Evolutionary conservation across 2,888 invertebrate genomes (phyloP), one percentile per base, ranked within the genome.

Genomic region (Digitonthophagus gazella): DNA sequence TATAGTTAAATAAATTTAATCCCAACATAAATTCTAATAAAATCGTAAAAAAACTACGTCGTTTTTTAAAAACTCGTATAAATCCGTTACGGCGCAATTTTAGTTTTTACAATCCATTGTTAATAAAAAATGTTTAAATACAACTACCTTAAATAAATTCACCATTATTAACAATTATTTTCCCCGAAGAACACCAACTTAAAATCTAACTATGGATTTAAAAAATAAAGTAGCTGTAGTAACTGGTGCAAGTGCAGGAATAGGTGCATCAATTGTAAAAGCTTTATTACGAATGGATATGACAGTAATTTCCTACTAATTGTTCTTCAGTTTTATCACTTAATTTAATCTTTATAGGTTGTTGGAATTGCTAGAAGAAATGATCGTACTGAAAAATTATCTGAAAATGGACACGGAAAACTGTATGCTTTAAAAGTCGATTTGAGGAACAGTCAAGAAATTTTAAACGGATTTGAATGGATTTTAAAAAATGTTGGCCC

Each of bases 311-410:
- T n/a, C n/a, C 57, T 15, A 57, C 3, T 57, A 2, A 57, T 57
- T 15, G 1, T 11, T 11, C 14, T 15, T 15, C 57, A 2, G 16
- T 57, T 57, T n/a, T n/a, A n/a, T n/a, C n/a, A 14, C 6, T 57
- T 15, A 57, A 4, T 5, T 15, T 15, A 8, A 15, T 20, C 19
- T 6, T 68, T 63, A 69, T 81, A 82, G 68, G 88, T 88, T 22
- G 69, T 65, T 64, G 69, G 71, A 18, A 22, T 71, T 14, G 69
- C 69, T 11, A 65, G 69, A 58, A 65, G 69, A 15, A 64, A 58
- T 11, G 71, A 66, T 55, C 61, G 55, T 11, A 44, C 69, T 11
- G 69, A 69, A 22, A 66, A 68, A 15, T 56, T 66, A 20, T 18
- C 16, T 2, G 44, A 69, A 15, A 65, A 64, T 18, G 44, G 55